phyloP scores from a whole-genome alignment of 2,797 vertebrate genomes.

The Pseudochaenichthys georgianus region DNA sequence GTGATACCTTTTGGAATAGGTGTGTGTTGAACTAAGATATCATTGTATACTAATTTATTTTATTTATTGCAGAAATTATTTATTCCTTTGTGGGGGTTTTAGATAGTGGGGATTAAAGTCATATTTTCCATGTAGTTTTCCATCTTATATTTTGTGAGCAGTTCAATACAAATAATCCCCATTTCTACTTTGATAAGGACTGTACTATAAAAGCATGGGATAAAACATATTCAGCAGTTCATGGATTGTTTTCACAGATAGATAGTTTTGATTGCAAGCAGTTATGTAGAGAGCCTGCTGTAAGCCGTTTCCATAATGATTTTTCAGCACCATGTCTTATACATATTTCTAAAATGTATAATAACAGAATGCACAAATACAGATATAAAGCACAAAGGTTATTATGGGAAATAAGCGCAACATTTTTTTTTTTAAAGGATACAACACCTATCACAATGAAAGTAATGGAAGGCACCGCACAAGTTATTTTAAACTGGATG shows the following conservation, averaged over 20 bases:
- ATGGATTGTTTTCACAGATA: conserved; percentile 56
- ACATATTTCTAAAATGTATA: conserved; percentile 76
- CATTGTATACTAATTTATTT: conserved; percentile 69
- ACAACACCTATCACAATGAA: conserved; percentile 48
- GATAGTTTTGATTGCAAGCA: conserved; percentile 62
- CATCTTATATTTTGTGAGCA: conserved; percentile 77
- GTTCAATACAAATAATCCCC: conserved; percentile 43
- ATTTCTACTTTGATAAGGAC: conserved; percentile 80
- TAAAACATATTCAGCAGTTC: conserved; percentile 60
- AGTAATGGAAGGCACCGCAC: conserved; percentile 51
- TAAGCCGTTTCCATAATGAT: conserved; percentile 55
- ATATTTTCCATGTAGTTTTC: conserved; percentile 71
- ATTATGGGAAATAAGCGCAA: conserved; percentile 52
- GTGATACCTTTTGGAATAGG: conserved; percentile 78
- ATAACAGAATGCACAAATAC: conserved; percentile 78
- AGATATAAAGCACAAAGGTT: conserved; percentile 78
- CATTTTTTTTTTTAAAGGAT: conserved; percentile 29
- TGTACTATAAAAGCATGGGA: conserved; percentile 80
- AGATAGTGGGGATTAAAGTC: conserved; percentile 51
- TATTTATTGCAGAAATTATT: conserved; percentile 72
- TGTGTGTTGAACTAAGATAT: conserved; percentile 75
- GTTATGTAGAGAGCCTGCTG: conserved; percentile 58
- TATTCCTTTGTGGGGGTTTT: conserved; percentile 64
- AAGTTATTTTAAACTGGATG: conserved; percentile 23
- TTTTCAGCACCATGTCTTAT: conserved; percentile 63